Conservation (phyloP, 2,888 invertebrate species). For the Fabriciana adippe region DNA sequence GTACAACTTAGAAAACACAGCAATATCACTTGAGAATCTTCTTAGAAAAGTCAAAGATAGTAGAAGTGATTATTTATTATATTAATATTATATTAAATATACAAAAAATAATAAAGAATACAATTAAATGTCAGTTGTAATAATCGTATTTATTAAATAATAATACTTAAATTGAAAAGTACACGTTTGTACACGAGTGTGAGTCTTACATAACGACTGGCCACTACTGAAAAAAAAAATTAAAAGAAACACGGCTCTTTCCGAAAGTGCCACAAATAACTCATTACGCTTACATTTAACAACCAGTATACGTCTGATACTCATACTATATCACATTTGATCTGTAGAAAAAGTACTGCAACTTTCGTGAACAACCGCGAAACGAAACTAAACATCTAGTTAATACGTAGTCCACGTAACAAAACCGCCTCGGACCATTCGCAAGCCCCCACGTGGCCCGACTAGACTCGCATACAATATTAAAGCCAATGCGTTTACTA, state of each 20-base stretch:
- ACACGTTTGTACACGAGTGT: constrained; percentile 31
- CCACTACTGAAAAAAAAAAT: constrained; percentile 29
- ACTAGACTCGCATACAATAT: constrained; percentile 35
- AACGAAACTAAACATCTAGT: constrained; percentile 12
- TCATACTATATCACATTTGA: constrained; percentile 32
- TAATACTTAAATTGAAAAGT: background rate
- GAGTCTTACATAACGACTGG: constrained; percentile 27
- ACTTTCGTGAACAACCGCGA: constrained; percentile 22
- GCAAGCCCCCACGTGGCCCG: constrained; percentile 18
- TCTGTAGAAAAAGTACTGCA: constrained; percentile 17
- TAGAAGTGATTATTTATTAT: background rate
- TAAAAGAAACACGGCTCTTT: constrained; percentile 2
- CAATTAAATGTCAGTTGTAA: constrained; percentile 15
- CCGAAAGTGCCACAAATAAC: constrained; percentile 28
- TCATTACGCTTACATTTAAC: constrained; percentile 12
- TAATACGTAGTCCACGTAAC: constrained; percentile 18
- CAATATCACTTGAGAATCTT: background rate
- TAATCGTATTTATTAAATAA: constrained; percentile 13
- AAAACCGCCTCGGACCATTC: constrained; percentile 29
- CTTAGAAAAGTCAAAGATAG: background rate
- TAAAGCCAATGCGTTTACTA: constrained; percentile 42
- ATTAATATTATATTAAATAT: constrained; percentile 10
- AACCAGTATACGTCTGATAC: constrained; percentile 19
- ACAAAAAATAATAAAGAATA: background rate
- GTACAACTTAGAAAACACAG: constrained; percentile 19